These are phyloP conservation scores for Corythucha ciliata DNA, from an alignment of 2,888 invertebrate genomes.

Conservation along the genomic window DNA sequence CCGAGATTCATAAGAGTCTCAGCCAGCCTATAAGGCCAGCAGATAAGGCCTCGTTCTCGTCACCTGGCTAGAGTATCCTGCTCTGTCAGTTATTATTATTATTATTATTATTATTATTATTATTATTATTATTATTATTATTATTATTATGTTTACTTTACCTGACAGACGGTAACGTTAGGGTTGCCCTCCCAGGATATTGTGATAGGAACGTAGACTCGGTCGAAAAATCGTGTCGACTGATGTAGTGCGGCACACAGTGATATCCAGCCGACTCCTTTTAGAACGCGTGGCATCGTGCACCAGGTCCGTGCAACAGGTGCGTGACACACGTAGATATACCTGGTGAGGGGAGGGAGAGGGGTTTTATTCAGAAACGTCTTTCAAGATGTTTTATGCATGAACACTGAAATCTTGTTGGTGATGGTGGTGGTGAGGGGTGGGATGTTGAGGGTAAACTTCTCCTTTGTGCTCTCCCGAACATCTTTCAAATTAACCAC, in stretches of 20 bases:
- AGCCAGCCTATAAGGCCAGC: too few relatives aligned
- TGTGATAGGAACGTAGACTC: slow-evolving; percentile 49
- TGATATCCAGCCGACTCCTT: slow-evolving; percentile 69
- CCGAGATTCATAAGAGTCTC: too few relatives aligned
- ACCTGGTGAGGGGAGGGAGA: slow-evolving; percentile 41
- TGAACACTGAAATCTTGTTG: neutral
- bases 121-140: neutral
- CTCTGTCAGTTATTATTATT: too few relatives aligned
- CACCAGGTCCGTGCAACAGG: slow-evolving; percentile 71
- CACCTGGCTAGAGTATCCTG: too few relatives aligned
- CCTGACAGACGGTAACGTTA: slow-evolving; percentile 52
- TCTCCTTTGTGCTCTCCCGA: neutral
- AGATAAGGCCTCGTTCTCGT: too few relatives aligned
- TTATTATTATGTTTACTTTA: slow-evolving; percentile 28
- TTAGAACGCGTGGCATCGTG: slow-evolving; percentile 56
- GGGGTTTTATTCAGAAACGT: neutral
- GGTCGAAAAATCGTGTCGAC: slow-evolving; percentile 71
- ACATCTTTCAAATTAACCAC: neutral
- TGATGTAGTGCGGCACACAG: slow-evolving; percentile 72
- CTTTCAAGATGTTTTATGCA: neutral
- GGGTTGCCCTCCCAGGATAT: slow-evolving; percentile 60
- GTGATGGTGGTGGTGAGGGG: neutral
- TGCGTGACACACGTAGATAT: slow-evolving; percentile 91
- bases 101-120: neutral
- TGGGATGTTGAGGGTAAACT: neutral